These are phyloP conservation scores for Agrilus mali DNA, from an alignment of 2,888 invertebrate genomes.

Conservation along the genomic window DNA sequence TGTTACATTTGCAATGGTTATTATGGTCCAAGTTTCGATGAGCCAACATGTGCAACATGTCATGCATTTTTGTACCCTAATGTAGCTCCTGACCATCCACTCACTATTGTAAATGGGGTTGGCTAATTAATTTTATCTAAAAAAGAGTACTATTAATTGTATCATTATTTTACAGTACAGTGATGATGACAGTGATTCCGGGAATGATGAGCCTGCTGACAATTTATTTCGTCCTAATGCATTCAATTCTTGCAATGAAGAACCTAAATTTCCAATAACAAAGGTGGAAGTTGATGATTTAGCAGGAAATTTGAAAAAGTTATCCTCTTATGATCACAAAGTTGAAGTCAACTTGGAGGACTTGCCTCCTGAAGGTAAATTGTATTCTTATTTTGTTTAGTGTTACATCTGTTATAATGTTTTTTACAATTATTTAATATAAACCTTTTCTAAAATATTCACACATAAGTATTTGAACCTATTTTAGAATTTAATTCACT, in stretches of 20 bases:
- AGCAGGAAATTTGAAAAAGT: conserved; percentile 15
- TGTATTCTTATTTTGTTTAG: neutral
- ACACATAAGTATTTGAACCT: neutral
- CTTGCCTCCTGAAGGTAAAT: conserved; percentile 24
- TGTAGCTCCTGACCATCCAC: conserved; percentile 28
- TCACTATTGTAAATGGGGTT: conserved; percentile 12
- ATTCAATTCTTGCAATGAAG: conserved; percentile 8
- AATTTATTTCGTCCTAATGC: conserved; percentile 26
- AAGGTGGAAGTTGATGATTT: conserved; percentile 16
- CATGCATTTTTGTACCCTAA: conserved; percentile 87
- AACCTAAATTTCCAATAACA: conserved; percentile 9
- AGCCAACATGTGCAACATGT: conserved; percentile 84
- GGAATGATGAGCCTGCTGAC: conserved; percentile 86
- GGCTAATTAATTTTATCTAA: neutral
- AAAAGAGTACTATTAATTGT: neutral
- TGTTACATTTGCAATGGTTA: conserved; percentile 85
- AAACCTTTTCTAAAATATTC: neutral
- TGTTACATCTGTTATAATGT: neutral
- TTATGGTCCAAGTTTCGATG: conserved; percentile 82
- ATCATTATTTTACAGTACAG: conserved; percentile 50
- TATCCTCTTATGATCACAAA: conserved; percentile 14
- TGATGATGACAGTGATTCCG: conserved; percentile 70
- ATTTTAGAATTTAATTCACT: conserved; percentile 11
- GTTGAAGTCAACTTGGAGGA: conserved; percentile 21
- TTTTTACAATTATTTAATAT: too few species aligned